phyloP scores from a whole-genome alignment of 1,140 invertebrate species.

The Eupeodes corollae region DNA sequence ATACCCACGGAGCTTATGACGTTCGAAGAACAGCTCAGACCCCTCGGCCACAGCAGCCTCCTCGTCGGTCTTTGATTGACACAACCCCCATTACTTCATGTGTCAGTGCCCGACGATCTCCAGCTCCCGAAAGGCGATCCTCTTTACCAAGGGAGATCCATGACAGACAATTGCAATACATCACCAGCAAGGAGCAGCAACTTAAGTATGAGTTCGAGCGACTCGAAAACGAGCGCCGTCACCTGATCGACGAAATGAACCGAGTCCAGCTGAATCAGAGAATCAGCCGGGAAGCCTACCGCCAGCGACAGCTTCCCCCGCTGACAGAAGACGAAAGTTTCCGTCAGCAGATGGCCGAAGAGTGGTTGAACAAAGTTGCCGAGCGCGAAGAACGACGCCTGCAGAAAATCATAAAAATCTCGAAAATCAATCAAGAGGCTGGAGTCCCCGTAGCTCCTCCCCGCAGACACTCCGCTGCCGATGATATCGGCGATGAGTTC shows the following conservation, averaged over 20 bases:
- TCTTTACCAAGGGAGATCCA: constrained; percentile 55
- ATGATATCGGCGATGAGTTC: constrained; percentile 58
- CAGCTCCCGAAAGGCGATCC: constrained; percentile 40
- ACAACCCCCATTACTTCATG: constrained; percentile 39
- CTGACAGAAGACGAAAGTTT: constrained; percentile 50
- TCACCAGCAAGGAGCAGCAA: constrained; percentile 53
- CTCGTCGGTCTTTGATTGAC: constrained; percentile 37
- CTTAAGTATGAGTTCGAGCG: constrained; percentile 48
- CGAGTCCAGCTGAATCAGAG: constrained; percentile 7
- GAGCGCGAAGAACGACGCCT: constrained; percentile 65
- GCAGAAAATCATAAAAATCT: constrained; percentile 65
- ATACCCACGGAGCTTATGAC: constrained; percentile 23
- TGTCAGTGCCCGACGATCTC: constrained; percentile 37
- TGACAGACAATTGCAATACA: constrained; percentile 55
- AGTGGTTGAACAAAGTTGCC: constrained; percentile 65
- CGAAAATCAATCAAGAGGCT: constrained; percentile 25
- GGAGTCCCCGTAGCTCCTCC: constrained; percentile 9
- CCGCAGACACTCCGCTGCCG: constrained; percentile 38
- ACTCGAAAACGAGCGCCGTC: constrained; percentile 44
- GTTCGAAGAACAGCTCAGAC: constrained; percentile 20
- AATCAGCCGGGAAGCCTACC: constrained; percentile 17
- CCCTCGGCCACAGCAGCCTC: constrained; percentile 11
- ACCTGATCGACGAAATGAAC: constrained; percentile 36
- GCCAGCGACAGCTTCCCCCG: constrained; percentile 34
- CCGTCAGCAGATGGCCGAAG: constrained; percentile 66